Conservation (phyloP, 2,888 invertebrate species). For the Prosopocoilus inquinatus region DNA sequence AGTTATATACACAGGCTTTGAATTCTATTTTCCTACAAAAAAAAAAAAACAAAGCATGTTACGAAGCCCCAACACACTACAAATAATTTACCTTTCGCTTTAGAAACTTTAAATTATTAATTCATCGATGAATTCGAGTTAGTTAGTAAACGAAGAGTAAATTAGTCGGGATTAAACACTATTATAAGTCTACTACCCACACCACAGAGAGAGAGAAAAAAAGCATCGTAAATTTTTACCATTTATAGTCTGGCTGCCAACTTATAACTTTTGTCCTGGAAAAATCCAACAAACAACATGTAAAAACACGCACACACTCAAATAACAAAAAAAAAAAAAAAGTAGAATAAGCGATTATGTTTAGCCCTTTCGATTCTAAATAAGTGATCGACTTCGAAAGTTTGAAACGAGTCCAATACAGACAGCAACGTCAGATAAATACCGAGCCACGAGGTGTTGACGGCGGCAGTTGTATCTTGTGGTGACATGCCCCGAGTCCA, state of each 20-base stretch:
- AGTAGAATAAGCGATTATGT: no score
- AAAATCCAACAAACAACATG: constrained; percentile 56
- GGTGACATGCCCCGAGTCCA: constrained; percentile 6
- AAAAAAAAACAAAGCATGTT: no score
- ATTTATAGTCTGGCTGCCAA: constrained; percentile 81
- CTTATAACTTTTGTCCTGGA: constrained; percentile 86
- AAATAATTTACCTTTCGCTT: no score
- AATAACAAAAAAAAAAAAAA: not conserved
- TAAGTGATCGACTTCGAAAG: no score
- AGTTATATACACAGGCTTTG: no score
- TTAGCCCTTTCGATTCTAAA: no score
- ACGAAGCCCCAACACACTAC: no score
- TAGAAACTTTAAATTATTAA: no score
- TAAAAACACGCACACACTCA: constrained; percentile 21
- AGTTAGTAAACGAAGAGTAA: no score
- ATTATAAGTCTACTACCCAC: constrained; percentile 13
- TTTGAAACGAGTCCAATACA: no score
- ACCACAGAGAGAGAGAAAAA: constrained; percentile 8
- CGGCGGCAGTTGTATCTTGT: constrained; percentile 29
- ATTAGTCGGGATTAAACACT: not conserved
- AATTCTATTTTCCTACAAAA: no score
- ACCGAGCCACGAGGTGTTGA: constrained; percentile 60
- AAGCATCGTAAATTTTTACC: constrained; percentile 57
- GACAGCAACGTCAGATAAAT: constrained; percentile 22
- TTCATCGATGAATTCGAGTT: no score